A percentile compares a stretch with the other conserved stretches of the same genome.
Evolutionary conservation across 1,140 invertebrate species (phyloP).

Genomic region (Drosophila nasuta): DNA sequence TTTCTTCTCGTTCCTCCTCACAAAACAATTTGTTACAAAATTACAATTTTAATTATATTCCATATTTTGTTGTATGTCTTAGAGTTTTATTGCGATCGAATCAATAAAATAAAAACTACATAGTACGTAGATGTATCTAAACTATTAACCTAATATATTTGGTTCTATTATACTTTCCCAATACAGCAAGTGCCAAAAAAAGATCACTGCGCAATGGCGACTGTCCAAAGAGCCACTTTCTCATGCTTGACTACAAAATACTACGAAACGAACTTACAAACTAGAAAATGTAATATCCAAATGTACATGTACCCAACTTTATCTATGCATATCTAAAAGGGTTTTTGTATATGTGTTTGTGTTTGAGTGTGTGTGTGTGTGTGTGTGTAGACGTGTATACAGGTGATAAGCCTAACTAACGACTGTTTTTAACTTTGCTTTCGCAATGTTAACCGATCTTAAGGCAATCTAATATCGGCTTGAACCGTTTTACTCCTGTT

Average conservation of each 20-base stretch:
- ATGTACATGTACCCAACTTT: slow-evolving; percentile 54
- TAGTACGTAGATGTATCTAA: slow-evolving; percentile 52
- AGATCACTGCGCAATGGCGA: slow-evolving; percentile 59
- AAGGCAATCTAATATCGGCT: slow-evolving; percentile 37
- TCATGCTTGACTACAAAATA: slow-evolving; percentile 66
- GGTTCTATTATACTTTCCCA: slow-evolving; percentile 74
- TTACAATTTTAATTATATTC: slow-evolving; percentile 20
- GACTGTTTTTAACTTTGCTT: slow-evolving; percentile 3
- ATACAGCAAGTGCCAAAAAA: slow-evolving; percentile 51
- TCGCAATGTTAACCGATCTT: slow-evolving; percentile 32
- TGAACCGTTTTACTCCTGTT: slow-evolving; percentile 54
- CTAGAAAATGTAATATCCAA: slow-evolving; percentile 70
- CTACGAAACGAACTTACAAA: slow-evolving; percentile 67
- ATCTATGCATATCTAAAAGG: slow-evolving; percentile 57
- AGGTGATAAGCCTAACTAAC: slow-evolving; percentile 44
- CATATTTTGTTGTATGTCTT: slow-evolving; percentile 39
- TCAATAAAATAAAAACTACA: slow-evolving; percentile 73
- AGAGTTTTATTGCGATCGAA: slow-evolving; percentile 58
- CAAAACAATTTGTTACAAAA: slow-evolving; percentile 19
- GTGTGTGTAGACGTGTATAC: slow-evolving; percentile 25
- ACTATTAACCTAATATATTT: slow-evolving; percentile 68
- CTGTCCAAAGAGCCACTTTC: slow-evolving; percentile 55
- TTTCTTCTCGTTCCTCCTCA: not conserved
- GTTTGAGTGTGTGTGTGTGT: too few relatives aligned
- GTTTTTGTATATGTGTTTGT: slow-evolving; percentile 10